A percentile compares a stretch with the other conserved stretches of the same genome.
Conservation (phyloP, 2,113 vertebrate species). For the Bombycilla garrulus region DNA sequence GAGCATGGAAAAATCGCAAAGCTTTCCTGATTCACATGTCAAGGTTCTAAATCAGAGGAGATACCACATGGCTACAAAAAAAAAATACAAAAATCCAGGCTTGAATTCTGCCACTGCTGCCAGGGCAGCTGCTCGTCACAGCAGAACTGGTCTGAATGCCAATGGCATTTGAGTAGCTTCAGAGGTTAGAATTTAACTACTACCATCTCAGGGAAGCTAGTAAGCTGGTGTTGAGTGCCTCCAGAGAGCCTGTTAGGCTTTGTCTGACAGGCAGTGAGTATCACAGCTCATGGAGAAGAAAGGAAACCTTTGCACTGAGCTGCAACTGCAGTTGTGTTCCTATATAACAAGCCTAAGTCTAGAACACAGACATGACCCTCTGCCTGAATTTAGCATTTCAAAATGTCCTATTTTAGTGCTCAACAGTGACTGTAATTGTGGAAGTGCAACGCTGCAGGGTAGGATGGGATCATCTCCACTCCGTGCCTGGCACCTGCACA, state of each 20-base stretch:
- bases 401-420: not conserved
- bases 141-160: not conserved
- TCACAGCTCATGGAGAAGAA: not conserved
- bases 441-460: not conserved
- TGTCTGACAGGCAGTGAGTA: not conserved
- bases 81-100: not conserved
- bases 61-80: not conserved
- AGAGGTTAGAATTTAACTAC: not conserved
- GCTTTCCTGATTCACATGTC: not conserved
- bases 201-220: not conserved
- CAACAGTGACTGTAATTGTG: not conserved
- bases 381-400: not conserved
- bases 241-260: not conserved
- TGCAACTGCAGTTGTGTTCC: not conserved
- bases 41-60: not conserved
- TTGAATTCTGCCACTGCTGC: not conserved
- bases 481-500: not conserved
- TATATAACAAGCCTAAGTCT: not conserved
- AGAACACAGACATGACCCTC: not conserved
- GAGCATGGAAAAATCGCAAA: not conserved
- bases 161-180: not conserved
- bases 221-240: not conserved
- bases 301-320: not conserved
- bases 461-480: not conserved
- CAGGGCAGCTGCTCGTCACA: not conserved